phyloP scores from a whole-genome alignment of 1,140 invertebrate genomes.

The Ectropis grisescens region DNA sequence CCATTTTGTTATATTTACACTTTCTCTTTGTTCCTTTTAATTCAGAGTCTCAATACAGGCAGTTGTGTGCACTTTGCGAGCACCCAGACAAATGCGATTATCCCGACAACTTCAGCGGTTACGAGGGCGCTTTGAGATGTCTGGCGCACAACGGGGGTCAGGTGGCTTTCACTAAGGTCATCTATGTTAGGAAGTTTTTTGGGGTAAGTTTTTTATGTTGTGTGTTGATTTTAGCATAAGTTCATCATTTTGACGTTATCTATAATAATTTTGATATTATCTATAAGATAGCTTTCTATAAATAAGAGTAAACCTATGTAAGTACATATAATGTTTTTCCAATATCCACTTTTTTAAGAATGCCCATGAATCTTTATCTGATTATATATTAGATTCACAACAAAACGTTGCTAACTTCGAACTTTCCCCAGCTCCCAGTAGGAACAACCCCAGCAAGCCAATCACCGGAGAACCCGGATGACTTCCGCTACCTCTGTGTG shows the following conservation, averaged over 20 bases:
- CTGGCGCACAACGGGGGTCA: conserved; percentile 83
- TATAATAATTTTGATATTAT: no score
- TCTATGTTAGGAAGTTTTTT: conserved; percentile 83
- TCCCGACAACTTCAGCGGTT: conserved; percentile 85
- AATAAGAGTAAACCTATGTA: no score
- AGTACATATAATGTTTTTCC: no score
- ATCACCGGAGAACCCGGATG: conserved; percentile 70
- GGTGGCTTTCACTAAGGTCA: conserved; percentile 88
- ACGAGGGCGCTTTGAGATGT: conserved; percentile 87
- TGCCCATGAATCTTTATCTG: no score
- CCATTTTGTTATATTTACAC: no score
- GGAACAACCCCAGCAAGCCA: conserved; percentile 61
- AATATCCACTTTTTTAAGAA: no score
- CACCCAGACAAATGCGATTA: conserved; percentile 82
- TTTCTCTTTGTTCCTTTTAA: no score
- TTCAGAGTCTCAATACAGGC: conserved; percentile 80
- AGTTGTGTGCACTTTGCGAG: conserved; percentile 81
- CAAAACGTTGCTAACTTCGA: no score
- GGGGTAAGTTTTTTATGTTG: conserved; percentile 71
- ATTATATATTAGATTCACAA: no score
- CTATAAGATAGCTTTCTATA: no score
- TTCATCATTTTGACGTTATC: no score
- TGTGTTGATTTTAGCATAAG: no score
- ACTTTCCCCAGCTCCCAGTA: conserved; percentile 70
- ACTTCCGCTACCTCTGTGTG: conserved; percentile 84